Evolutionary conservation across 2,113 vertebrate species (phyloP).

Genomic region (Odocoileus virginianus): DNA sequence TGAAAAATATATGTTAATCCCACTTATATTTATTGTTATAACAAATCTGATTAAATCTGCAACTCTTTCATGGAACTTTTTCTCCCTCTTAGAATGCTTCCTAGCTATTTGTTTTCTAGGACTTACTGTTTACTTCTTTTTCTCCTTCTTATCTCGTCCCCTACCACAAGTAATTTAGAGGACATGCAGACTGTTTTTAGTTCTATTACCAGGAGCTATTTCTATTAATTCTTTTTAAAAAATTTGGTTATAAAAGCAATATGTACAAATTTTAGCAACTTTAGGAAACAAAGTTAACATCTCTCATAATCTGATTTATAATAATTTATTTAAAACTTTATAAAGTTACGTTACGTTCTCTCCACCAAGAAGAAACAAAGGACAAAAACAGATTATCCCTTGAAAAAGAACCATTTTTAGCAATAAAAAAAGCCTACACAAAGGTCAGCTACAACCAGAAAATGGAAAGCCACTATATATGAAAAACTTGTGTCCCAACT

Average conservation of each 20-base stretch:
- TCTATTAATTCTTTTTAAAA: background rate
- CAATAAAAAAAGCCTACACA: background rate
- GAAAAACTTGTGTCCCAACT: background rate
- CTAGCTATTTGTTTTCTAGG: background rate
- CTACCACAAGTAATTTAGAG: background rate
- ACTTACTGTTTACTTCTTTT: background rate
- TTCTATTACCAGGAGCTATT: background rate
- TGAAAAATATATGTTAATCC: background rate
- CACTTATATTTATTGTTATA: background rate
- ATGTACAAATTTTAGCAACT: background rate
- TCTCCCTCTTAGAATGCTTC: background rate
- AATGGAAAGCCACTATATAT: background rate
- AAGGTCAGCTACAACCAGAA: background rate
- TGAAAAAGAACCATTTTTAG: constrained; percentile 7
- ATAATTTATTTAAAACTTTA: background rate
- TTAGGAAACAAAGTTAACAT: background rate
- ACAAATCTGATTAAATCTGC: background rate
- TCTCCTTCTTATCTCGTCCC: background rate
- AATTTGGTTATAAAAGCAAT: background rate
- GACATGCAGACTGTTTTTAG: background rate
- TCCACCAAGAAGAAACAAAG: background rate
- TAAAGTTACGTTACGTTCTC: background rate
- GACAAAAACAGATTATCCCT: background rate
- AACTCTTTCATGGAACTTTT: background rate
- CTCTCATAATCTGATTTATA: background rate